Base-by-base conservation (phyloP, 2,797 vertebrate genomes). In the Prunella strophiata region DNA sequence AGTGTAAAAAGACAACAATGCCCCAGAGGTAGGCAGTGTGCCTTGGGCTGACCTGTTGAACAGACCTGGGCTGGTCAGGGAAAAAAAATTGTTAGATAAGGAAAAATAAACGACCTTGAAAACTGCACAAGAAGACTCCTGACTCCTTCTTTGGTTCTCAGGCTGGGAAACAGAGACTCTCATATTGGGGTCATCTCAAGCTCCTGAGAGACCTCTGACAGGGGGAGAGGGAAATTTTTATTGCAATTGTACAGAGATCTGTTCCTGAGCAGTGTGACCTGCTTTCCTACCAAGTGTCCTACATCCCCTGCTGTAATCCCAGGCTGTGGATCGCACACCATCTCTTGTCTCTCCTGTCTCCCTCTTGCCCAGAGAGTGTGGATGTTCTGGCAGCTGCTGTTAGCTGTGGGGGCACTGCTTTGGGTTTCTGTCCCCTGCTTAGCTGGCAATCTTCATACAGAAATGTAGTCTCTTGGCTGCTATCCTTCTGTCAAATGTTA, bases 251-350 rank as follows among this genome's bases (percentile, higher is more conserved):
- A 12, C 29, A 13, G 68, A 78, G 19, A 68, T 63, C 36, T 85
- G 13, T 63, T 92, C 40, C 45, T 58, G 38, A 67, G n/a, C 3
- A 3, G 13, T 45, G n/a, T 51, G 73, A 36, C 45, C 2, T 9
- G 32, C 61, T 68, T 92, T 88, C 20, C 40, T 61, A 29, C 34
- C 45, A 43, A 47, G 38, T 22, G 13, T 62, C 42, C 78, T 27
- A 8, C 29, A 66, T 42, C 12, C 15, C 5, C 36, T 61, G 55
- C 45, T 42, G 59, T 51, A 79, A 67, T 57, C 21, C 68, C 29
- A 47, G 22, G 38, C 4, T 55, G 19, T 80, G 1, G 2, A 29
- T 18, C 36, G 27, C 8, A 45, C 18, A 2, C 55, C 1, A 1
- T 43, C 27, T 66, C 47, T 32, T 10, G 36, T 43, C 16, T 88